These are phyloP conservation scores for Gymnocheta viridis DNA, from an alignment of 2,888 invertebrate genomes.

Conservation along the genomic window DNA sequence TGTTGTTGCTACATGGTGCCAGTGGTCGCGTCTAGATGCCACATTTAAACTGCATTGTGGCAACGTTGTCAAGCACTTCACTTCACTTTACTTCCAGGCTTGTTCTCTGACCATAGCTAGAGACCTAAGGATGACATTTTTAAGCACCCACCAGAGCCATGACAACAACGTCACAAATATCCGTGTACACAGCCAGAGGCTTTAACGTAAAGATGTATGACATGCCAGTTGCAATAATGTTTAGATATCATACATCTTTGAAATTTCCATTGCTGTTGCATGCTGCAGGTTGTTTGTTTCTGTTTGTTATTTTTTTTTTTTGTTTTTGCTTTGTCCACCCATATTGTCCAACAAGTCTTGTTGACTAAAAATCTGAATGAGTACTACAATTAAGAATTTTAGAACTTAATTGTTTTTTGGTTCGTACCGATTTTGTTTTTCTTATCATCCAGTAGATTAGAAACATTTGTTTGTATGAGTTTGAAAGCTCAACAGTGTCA, in stretches of 20 bases:
- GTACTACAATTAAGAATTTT: constrained; percentile 66
- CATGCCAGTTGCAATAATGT: constrained; percentile 68
- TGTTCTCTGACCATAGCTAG: constrained; percentile 31
- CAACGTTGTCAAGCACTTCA: constrained; percentile 76
- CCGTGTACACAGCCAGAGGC: neutral
- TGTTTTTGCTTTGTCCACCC: neutral
- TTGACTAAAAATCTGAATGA: constrained; percentile 39
- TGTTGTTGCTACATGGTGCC: constrained; percentile 7
- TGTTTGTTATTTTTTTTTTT: neutral
- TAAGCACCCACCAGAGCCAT: constrained; percentile 31
- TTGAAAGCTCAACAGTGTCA: constrained; percentile 11
- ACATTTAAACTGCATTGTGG: constrained; percentile 67
- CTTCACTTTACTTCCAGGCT: constrained; percentile 69
- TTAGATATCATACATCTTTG: constrained; percentile 65
- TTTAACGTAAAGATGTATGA: constrained; percentile 40
- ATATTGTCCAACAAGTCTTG: constrained; percentile 36
- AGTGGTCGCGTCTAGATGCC: constrained; percentile 65
- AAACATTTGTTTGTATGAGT: neutral
- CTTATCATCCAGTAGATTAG: neutral
- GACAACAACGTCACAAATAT: constrained; percentile 14
- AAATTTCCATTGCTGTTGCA: constrained; percentile 26
- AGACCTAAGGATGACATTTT: constrained; percentile 52
- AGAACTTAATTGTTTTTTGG: constrained; percentile 62
- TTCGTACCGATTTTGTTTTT: neutral
- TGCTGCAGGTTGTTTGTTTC: constrained; percentile 22